Evolutionary conservation across 1,140 invertebrate genomes (phyloP).

Genomic region (Drosophila quadrilineata): DNA sequence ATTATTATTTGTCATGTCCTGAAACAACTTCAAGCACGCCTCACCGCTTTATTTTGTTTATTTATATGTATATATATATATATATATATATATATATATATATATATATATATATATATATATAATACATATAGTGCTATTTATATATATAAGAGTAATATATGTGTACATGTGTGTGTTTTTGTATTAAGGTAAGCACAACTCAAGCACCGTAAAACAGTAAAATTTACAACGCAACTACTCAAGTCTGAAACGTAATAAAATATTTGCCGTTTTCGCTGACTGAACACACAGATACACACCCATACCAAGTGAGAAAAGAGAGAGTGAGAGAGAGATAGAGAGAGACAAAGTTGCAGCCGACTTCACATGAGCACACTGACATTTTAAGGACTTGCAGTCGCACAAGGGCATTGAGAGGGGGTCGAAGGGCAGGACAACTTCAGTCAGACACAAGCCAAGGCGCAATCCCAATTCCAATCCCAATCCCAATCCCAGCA

Average conservation of each 20-base stretch:
- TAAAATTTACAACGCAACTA: slow-evolving; percentile 79
- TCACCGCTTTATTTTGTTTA: too few species aligned
- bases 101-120: slow-evolving; percentile 1
- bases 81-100: not conserved
- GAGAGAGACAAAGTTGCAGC: not conserved
- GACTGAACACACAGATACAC: slow-evolving; percentile 50
- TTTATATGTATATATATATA: too few species aligned
- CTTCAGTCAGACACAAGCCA: slow-evolving; percentile 29
- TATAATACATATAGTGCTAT: not conserved
- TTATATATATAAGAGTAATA: slow-evolving; percentile 5
- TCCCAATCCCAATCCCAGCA: too few species aligned
- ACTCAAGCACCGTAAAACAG: slow-evolving; percentile 74
- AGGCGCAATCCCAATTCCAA: slow-evolving; percentile 10
- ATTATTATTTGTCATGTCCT: too few species aligned
- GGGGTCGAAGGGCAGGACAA: too few species aligned
- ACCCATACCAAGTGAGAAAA: too few species aligned
- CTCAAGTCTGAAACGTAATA: slow-evolving; percentile 80
- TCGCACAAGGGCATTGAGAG: too few species aligned
- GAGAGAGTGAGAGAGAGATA: too few species aligned
- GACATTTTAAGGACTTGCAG: slow-evolving; percentile 47
- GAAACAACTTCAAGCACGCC: too few species aligned
- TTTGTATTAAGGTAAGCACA: slow-evolving; percentile 53
- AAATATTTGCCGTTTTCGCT: slow-evolving; percentile 77
- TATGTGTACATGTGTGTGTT: too few species aligned
- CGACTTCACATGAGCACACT: slow-evolving; percentile 33